Evolutionary conservation across 2,113 vertebrate species (phyloP), one percentile per base, ranked within the genome.

Genomic region (Leuciscus idus): DNA sequence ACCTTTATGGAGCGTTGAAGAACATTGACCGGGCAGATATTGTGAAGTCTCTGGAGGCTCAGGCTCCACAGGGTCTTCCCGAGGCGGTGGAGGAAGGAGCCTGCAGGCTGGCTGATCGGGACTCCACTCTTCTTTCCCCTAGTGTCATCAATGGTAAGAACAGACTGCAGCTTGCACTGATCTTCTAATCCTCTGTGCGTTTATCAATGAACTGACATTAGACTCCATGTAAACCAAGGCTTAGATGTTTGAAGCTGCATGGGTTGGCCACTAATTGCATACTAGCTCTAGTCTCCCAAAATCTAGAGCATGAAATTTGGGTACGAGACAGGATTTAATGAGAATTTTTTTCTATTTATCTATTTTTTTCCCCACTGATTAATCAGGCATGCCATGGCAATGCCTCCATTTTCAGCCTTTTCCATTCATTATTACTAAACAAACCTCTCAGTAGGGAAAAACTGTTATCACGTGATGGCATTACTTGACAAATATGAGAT

Each of bases 81-180:
- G 91, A 96, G 55, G 90, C 85, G 26, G 85, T 82, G 66, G 94
- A 93, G 83, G 97, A 95, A 85, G 96, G 96, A 0, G 95, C 96
- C 61, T 95, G 95, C 88, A 93, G 94, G 74, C 94, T 95, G 61
- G 11, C 80, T 0, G 96, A 97, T 77, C 92, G 95, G 0, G 97
- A 99, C 90, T 94, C 94, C 94, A 95, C 90, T 72, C 94, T 97
- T 1, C 93, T 98, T 59, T 98, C 97, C 0, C 97, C 97, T 0
- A 96, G 96, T 79, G 93, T 98, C 91, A 92, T 97, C 92, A 99
- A 99, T 96, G 98, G 98, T 98, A 95, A 97, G 96, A 91, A 73
- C 80, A 84, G 52, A 21, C 72, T 52, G 70, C n/a, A 33, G 28
- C 61, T 48, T 43, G 80, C 72, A 70, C 30, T 57, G 72, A 85